Conservation (phyloP, 2,797 vertebrate species). For the Babyrousa celebensis region DNA sequence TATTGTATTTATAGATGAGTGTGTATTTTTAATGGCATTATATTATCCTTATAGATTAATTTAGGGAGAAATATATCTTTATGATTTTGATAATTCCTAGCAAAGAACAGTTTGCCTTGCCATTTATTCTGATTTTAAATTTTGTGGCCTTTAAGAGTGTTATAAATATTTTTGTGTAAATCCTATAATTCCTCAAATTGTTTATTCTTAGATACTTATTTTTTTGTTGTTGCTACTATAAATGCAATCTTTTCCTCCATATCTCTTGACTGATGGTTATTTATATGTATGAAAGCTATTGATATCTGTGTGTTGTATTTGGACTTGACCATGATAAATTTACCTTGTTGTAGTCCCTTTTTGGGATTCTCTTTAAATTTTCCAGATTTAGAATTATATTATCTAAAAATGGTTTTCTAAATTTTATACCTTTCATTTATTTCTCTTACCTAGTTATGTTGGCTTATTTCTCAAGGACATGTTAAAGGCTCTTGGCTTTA, state of each 20-base stretch:
- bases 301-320: not conserved
- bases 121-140: not conserved
- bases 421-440: not conserved
- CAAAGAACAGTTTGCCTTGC: not conserved
- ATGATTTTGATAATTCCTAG: not conserved
- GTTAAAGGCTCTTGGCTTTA: not conserved
- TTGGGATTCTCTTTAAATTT: not conserved
- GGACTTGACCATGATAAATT: not conserved
- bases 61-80: constrained; percentile 5
- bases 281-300: not conserved
- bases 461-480: not conserved
- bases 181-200: not conserved
- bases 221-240: not conserved
- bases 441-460: not conserved
- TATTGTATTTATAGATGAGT: no score
- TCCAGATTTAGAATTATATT: not conserved
- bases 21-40: not conserved
- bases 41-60: not conserved
- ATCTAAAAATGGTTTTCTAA: not conserved
- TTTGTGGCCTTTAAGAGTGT: not conserved
- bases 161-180: not conserved
- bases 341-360: not conserved
- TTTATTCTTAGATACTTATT: not conserved
- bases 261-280: not conserved
- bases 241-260: not conserved